Evolutionary conservation across 2,113 vertebrate species (phyloP).

Genomic region (Symphodus melops): DNA sequence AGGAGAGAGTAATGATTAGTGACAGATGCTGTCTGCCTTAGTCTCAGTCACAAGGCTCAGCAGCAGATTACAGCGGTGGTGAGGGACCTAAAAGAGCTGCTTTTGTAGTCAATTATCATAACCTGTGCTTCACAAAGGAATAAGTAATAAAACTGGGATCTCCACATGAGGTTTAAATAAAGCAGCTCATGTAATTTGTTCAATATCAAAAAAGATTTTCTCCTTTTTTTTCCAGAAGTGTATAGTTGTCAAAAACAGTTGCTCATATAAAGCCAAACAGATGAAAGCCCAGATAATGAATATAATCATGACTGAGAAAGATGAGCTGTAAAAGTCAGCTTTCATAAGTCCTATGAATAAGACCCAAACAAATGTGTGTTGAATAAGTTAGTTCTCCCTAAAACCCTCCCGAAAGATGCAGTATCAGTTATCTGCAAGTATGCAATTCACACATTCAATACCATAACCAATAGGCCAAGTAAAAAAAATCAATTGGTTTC

Average conservation of each 20-base stretch:
- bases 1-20: conserved; percentile 24
- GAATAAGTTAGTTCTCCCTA: too few species aligned
- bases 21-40: conserved; percentile 12
- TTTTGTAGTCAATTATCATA: conserved; percentile 19
- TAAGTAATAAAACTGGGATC: not conserved
- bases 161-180: not conserved
- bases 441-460: too few species aligned
- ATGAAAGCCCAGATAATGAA: not conserved
- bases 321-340: not conserved
- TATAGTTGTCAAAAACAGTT: not conserved
- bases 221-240: too few species aligned
- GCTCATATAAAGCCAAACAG: too few species aligned
- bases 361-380: too few species aligned
- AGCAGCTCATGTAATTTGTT: not conserved
- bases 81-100: not conserved
- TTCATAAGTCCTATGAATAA: not conserved
- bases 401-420: too few species aligned
- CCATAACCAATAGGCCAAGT: too few species aligned
- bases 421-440: too few species aligned
- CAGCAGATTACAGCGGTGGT: conserved; percentile 8
- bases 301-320: not conserved
- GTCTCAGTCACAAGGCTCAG: conserved; percentile 39
- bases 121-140: not conserved
- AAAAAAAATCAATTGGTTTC: too few species aligned
- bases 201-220: not conserved